These are phyloP conservation scores for Heliconius nattereri DNA, from an alignment of 1,140 invertebrate species.

Conservation along the genomic window DNA sequence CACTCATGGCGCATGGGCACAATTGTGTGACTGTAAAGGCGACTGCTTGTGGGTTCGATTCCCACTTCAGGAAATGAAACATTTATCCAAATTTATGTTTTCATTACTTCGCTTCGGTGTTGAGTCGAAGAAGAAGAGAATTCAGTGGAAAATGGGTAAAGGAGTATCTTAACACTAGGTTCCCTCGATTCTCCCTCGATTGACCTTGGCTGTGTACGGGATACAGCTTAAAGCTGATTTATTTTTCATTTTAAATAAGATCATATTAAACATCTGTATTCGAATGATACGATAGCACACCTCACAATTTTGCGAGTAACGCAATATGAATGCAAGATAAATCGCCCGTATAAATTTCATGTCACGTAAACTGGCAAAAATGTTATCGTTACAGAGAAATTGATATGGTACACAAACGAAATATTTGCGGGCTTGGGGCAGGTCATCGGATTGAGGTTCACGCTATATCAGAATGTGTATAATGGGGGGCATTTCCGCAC, in stretches of 20 bases:
- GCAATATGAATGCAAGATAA: slow-evolving; percentile 77
- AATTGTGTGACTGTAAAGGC: no score
- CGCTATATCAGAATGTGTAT: slow-evolving; percentile 1
- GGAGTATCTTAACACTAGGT: no score
- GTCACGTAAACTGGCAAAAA: slow-evolving; percentile 77
- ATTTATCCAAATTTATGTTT: no score
- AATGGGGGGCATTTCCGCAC: slow-evolving; percentile 20
- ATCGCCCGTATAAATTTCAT: slow-evolving; percentile 74
- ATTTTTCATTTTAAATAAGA: slow-evolving; percentile 35
- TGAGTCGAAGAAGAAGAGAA: no score
- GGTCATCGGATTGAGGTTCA: slow-evolving; percentile 59
- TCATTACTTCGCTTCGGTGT: no score
- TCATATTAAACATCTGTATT: slow-evolving; percentile 50
- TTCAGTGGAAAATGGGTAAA: no score
- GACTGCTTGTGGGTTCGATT: no score
- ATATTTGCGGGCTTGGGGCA: slow-evolving; percentile 60
- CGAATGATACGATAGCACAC: slow-evolving; percentile 65
- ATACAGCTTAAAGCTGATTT: no score
- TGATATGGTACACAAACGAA: slow-evolving; percentile 67
- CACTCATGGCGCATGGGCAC: no score
- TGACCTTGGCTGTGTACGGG: no score
- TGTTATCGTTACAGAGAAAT: slow-evolving; percentile 72
- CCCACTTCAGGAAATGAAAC: no score
- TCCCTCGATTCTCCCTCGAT: no score
- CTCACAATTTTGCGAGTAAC: slow-evolving; percentile 69